Base-by-base conservation (phyloP, 2,888 invertebrate species). In the Myopa testacea region DNA sequence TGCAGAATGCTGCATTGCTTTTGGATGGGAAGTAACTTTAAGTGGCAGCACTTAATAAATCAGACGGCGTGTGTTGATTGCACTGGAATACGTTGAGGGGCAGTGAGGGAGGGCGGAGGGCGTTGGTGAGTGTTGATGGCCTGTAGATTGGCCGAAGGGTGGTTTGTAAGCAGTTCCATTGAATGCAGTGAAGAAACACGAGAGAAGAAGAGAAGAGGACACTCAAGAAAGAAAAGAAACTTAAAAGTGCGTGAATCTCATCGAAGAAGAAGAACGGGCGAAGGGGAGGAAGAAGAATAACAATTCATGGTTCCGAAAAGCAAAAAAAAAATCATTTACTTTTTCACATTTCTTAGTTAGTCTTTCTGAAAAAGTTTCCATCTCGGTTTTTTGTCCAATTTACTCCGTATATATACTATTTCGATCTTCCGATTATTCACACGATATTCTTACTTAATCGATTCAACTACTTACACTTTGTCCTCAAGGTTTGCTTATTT, bases 31-130 rank as follows among this genome's bases (percentile, higher is more conserved):
- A 55, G 55, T n/a, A 52, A 52, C 37, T 70, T 34, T 45, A 73
- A 73, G 73, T 73, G 73, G 62, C 73, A 34, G 40, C 63, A 73
- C 73, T 73, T 73, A 63, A 73, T 73, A 73, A 73, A 63, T 73
- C 63, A 34, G 65, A 14, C 37, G 37, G 26, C 14, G 19, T 62
- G 62, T 10, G 62, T 10, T 10, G 62, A 38, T 4, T n/a, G 45
- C 12, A 14, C 34, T 38, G 37, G 3, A 5, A n/a, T n/a, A 55
- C 5, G 5, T 55, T 4, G 65, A 37, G 65, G 26, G 37, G 58
- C 19, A 5, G 58, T 58, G n/a, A 6, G 16, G 14, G 65, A 34
- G 65, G 65, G 10, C 65, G 14, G 65, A 37, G 12, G 26, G 4
- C 26, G 5, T 26, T 12, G 19, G 69, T 34, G 45, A 10, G 26